Evolutionary conservation across 2,113 vertebrate species (phyloP).

Genomic region (Neodon shergylaensis): DNA sequence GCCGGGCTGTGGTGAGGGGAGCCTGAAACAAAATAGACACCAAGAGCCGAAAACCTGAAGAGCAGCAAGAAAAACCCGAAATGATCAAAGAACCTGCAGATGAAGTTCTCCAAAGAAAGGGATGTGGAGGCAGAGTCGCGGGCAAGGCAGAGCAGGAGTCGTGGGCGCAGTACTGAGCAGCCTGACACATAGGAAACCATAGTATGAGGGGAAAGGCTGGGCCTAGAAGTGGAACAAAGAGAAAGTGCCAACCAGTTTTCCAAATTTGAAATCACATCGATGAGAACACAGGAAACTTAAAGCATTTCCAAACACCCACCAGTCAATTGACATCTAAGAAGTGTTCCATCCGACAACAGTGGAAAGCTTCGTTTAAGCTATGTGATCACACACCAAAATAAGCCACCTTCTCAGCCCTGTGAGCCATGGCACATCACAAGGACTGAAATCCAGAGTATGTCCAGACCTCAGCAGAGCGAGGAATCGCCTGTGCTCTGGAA

Average conservation of each 20-base stretch:
- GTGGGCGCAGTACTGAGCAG: neutral
- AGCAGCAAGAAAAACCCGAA: neutral
- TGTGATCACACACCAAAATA: neutral
- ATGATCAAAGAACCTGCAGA: neutral
- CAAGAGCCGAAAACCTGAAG: neutral
- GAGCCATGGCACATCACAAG: neutral
- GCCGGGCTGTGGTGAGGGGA: neutral
- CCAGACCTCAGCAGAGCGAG: neutral
- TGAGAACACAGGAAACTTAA: neutral
- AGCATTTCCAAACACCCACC: neutral
- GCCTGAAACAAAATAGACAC: neutral
- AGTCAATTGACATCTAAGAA: neutral
- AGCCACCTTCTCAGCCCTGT: neutral
- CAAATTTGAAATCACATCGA: neutral
- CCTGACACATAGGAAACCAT: neutral
- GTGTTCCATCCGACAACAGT: neutral
- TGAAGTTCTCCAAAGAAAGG: neutral
- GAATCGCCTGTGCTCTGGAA: neutral
- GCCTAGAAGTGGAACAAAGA: neutral
- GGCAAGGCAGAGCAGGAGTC: neutral
- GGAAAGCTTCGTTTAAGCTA: neutral
- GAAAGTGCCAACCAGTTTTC: neutral
- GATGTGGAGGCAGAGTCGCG: accelerated
- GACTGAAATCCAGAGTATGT: neutral
- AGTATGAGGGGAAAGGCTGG: neutral